Percentiles rank a stretch among this genome's conserved stretches.
Conservation (phyloP, 2,888 invertebrate genomes). For the Cryptus armator region DNA sequence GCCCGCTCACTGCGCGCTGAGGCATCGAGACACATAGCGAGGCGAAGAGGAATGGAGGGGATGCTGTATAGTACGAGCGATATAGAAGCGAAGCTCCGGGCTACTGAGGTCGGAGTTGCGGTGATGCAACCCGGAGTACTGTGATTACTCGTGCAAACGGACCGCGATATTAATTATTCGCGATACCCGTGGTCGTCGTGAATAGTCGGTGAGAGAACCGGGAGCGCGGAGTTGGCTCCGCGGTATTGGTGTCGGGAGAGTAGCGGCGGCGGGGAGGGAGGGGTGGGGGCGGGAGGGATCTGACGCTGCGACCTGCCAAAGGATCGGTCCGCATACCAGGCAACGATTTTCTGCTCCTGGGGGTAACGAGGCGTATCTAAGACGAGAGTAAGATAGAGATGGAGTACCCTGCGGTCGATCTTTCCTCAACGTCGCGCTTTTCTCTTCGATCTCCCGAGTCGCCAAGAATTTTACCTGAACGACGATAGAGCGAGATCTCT, state of each 20-base stretch:
- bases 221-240: slow-evolving; percentile 37
- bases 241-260: background rate
- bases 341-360: slow-evolving; percentile 26
- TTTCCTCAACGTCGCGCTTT: slow-evolving; percentile 2
- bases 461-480: slow-evolving; percentile 1
- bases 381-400: slow-evolving; percentile 9
- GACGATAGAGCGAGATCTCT: background rate
- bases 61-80: background rate
- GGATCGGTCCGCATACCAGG: slow-evolving; percentile 43
- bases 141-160: slow-evolving; percentile 77
- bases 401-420: background rate
- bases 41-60: background rate
- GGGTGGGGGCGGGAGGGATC: background rate
- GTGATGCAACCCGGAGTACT: slow-evolving; percentile 55
- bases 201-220: slow-evolving; percentile 37
- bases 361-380: slow-evolving; percentile 43
- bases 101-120: slow-evolving; percentile 47
- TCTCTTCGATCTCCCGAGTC: background rate
- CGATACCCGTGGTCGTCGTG: slow-evolving; percentile 72
- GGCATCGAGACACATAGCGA: slow-evolving; percentile 11
- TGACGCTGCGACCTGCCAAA: slow-evolving; percentile 46
- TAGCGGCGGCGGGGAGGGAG: slow-evolving; percentile 3
- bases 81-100: slow-evolving; percentile 32
- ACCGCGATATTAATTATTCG: slow-evolving; percentile 81
- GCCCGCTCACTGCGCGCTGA: slow-evolving; percentile 24